Percentiles rank a stretch among this genome's conserved stretches.
Conservation (phyloP, 2,888 invertebrate species). For the Myopa testacea region DNA sequence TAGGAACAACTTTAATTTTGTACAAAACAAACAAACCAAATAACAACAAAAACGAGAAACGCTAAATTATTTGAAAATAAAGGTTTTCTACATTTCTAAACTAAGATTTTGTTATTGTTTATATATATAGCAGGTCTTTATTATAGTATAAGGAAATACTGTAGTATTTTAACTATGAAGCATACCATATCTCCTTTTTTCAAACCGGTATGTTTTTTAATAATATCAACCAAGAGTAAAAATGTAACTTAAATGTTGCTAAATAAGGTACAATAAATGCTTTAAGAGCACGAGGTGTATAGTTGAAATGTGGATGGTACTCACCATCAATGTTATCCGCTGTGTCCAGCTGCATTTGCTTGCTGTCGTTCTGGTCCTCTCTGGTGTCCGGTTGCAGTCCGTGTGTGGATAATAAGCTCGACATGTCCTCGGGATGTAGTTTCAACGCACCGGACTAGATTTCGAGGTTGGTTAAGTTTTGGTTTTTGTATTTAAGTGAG, state of each 20-base stretch:
- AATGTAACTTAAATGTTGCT: not conserved
- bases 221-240: not conserved
- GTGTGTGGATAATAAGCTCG: constrained; percentile 74
- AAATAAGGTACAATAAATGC: not conserved
- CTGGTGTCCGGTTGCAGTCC: constrained; percentile 71
- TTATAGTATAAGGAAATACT: not conserved
- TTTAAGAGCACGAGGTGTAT: not conserved
- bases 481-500: constrained; percentile 6
- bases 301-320: constrained; percentile 58
- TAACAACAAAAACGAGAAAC: constrained; percentile 23
- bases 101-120: not conserved
- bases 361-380: constrained; percentile 71
- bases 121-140: not conserved
- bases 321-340: constrained; percentile 82
- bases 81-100: constrained; percentile 4
- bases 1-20: constrained; percentile 45
- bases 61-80: not conserved
- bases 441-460: constrained; percentile 61
- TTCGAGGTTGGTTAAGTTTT: not conserved
- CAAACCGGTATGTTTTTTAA: not conserved
- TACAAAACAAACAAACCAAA: constrained; percentile 40
- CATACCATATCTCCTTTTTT: not conserved
- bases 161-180: not conserved
- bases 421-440: constrained; percentile 73
- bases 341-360: constrained; percentile 75